phyloP scores from a whole-genome alignment of 2,888 invertebrate species.

The Lasioglossum leucozonium region DNA sequence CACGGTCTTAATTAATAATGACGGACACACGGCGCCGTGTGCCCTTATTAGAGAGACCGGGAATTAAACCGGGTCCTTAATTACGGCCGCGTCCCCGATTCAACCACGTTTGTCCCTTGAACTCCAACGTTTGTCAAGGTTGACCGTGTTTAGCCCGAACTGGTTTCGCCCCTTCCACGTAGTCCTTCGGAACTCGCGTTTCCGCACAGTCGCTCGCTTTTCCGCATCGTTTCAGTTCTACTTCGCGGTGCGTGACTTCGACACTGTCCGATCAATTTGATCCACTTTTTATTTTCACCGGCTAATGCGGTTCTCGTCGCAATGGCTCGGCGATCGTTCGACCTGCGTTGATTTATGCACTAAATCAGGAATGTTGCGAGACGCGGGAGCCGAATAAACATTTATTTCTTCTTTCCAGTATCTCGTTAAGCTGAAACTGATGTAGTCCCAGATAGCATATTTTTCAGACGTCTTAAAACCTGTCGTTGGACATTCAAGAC shows the following conservation, averaged over 20 bases:
- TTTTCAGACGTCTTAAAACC: too few species aligned
- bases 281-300: not conserved
- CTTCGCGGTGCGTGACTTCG: not conserved
- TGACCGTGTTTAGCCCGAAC: constrained; percentile 18
- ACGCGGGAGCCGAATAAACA: not conserved
- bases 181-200: not conserved
- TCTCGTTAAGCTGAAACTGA: too few species aligned
- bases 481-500: too few species aligned
- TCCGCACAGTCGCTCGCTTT: not conserved
- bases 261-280: not conserved
- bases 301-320: not conserved
- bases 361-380: not conserved
- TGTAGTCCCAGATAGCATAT: too few species aligned
- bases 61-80: constrained; percentile 52
- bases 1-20: constrained; percentile 61
- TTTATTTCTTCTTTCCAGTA: not conserved
- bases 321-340: not conserved
- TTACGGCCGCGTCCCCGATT: constrained; percentile 39
- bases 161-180: constrained; percentile 19
- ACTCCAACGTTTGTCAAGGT: constrained; percentile 41
- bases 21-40: constrained; percentile 46
- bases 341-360: not conserved
- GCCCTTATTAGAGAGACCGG: constrained; percentile 42
- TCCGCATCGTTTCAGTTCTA: not conserved
- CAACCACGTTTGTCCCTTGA: constrained; percentile 31